Evolutionary conservation across 2,797 vertebrate genomes (phyloP).

Genomic region (Gadopsis marmoratus): DNA sequence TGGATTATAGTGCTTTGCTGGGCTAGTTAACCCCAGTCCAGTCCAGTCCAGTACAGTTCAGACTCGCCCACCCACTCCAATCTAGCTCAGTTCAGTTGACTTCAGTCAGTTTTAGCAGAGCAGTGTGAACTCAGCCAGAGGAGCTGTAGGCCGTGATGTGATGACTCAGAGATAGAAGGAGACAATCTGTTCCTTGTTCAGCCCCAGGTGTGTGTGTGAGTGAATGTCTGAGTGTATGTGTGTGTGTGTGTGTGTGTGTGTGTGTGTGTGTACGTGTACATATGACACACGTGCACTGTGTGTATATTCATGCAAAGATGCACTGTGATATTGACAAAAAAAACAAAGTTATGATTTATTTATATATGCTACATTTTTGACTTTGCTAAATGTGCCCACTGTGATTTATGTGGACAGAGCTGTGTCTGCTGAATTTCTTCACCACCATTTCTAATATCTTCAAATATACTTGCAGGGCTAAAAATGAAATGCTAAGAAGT

Average conservation of each 20-base stretch:
- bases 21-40: background rate
- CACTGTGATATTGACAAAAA: conserved; percentile 20
- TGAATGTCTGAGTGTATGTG: conserved; percentile 13
- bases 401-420: background rate
- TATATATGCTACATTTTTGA: conserved; percentile 1
- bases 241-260: conserved; percentile 32
- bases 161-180: conserved; percentile 61
- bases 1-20: background rate
- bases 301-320: conserved; percentile 32
- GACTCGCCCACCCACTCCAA: background rate
- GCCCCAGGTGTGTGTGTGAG: conserved; percentile 48
- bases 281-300: conserved; percentile 22
- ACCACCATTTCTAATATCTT: background rate
- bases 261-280: background rate
- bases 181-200: conserved; percentile 62
- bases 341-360: conserved; percentile 7
- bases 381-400: background rate
- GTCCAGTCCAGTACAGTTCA: conserved; percentile 4
- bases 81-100: conserved; percentile 26
- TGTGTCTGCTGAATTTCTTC: background rate
- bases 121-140: conserved; percentile 48
- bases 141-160: conserved; percentile 58
- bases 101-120: conserved; percentile 47
- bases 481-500: conserved; percentile 9
- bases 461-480: background rate